These are phyloP conservation scores for Falco novaeseelandiae DNA, from an alignment of 2,797 vertebrate species.

Conservation along the genomic window DNA sequence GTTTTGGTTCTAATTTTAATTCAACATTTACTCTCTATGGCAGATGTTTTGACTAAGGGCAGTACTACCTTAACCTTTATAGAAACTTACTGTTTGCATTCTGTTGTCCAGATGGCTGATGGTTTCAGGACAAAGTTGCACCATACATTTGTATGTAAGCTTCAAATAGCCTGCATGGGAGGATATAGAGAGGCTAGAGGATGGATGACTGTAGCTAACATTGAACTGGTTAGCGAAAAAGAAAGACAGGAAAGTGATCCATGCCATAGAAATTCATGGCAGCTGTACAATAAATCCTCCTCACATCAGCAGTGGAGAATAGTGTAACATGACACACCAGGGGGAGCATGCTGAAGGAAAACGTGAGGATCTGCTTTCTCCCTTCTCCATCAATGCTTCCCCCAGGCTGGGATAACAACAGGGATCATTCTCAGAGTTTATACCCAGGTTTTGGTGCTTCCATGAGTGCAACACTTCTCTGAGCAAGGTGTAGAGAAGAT, in stretches of 20 bases:
- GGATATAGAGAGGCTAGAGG: neutral
- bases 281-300: neutral
- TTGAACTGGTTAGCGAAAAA: neutral
- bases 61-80: neutral
- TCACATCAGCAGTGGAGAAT: neutral
- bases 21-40: neutral
- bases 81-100: neutral
- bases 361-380: neutral
- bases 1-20: constrained; percentile 20
- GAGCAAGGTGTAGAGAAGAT: neutral
- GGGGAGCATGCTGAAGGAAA: neutral
- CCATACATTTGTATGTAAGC: neutral
- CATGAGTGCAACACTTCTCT: neutral
- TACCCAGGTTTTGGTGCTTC: neutral
- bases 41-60: neutral
- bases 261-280: neutral
- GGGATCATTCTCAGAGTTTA: neutral
- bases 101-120: neutral
- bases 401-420: neutral
- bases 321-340: neutral
- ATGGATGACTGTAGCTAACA: neutral
- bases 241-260: neutral
- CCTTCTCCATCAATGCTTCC: neutral
- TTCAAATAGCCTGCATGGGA: neutral
- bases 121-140: neutral